Evolutionary conservation across 2,888 invertebrate species (phyloP).

Genomic region (Pegoplata infirma): DNA sequence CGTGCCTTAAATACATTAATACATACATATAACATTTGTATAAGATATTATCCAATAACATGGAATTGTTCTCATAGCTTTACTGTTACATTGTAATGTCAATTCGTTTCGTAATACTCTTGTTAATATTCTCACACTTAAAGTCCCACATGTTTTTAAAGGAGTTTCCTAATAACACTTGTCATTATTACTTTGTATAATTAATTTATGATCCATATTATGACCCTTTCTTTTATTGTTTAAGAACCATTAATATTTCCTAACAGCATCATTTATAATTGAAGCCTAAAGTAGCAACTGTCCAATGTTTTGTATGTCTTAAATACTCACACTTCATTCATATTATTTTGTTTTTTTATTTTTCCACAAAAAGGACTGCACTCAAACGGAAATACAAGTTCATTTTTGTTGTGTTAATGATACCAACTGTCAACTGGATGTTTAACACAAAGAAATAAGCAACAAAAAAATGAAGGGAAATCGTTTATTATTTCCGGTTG

Average conservation of each 20-base stretch:
- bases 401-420: constrained; percentile 38
- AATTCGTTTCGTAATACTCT: too few species aligned
- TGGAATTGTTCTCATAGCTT: too few species aligned
- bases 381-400: background rate
- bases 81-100: too few species aligned
- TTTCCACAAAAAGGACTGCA: background rate
- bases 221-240: constrained; percentile 8
- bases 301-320: background rate
- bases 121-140: too few species aligned
- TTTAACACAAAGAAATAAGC: constrained; percentile 23
- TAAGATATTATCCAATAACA: too few species aligned
- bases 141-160: background rate
- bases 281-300: background rate
- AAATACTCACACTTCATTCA: background rate
- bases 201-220: constrained; percentile 36
- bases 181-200: constrained; percentile 14
- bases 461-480: constrained; percentile 7
- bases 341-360: background rate
- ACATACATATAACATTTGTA: too few species aligned
- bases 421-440: constrained; percentile 27
- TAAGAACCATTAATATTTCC: constrained; percentile 34
- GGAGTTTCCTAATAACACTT: background rate
- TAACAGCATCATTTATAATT: constrained; percentile 34
- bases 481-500: constrained; percentile 37
- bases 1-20: too few species aligned